Evolutionary conservation across 2,888 invertebrate genomes (phyloP), one percentile per base, ranked within the genome.

Genomic region (Dryomyza anilis): DNA sequence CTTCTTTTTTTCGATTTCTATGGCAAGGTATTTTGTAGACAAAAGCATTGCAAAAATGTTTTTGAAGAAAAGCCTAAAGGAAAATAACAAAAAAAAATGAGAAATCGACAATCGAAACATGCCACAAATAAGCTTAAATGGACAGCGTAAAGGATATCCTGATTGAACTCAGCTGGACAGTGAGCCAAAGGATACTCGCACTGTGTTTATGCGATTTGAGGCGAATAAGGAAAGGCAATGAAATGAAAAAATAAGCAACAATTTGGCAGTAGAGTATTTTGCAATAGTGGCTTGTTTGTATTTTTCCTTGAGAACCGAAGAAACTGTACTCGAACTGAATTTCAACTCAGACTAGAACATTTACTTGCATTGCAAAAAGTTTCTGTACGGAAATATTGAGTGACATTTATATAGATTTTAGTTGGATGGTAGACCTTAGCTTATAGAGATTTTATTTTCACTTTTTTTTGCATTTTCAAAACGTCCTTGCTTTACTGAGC

Each of bases 141-240:
- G 50, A 39, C 36, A 55, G 58, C 76, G 76, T 76, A 77, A 71
- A 78, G 78, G 78, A 78, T 78, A 78, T 79, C 78, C 78, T 78
- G 76, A 79, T 78, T 79, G 79, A 79, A 78, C 78, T 76, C 74
- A 74, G 66, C 50, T 39, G 36, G 72, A 25, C 57, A 58, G 48
- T 25, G 45, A 14, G 12, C 19, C 27, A 29, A 12, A 46, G 56
- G 39, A 53, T n/a, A n/a, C n/a, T n/a, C n/a, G n/a, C n/a, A n/a
- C n/a, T n/a, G n/a, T n/a, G n/a, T n/a, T n/a, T n/a, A n/a, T n/a
- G n/a, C n/a, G n/a, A n/a, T n/a, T n/a, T n/a, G n/a, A n/a, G n/a
- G n/a, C n/a, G n/a, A n/a, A n/a, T n/a, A n/a, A 16, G 16, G 7
- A n/a, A 25, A 27, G 50, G 27, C 12, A 12, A 27, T n/a, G 12